Conservation (phyloP, 1,140 invertebrate species). For the Aphelenchoides fujianensis region DNA sequence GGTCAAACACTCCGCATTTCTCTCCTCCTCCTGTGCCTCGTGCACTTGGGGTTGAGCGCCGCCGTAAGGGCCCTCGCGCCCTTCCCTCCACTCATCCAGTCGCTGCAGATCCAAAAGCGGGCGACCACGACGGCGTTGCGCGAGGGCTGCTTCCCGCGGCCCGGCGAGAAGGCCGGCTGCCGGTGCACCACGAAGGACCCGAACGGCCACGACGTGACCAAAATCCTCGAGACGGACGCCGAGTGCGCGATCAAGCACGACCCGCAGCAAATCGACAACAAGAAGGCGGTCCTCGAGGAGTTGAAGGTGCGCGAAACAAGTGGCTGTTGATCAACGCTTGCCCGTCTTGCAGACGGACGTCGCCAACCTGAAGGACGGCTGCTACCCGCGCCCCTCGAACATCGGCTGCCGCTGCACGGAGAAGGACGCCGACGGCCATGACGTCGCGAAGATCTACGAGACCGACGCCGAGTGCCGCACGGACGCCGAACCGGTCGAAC, state of each 20-base stretch:
- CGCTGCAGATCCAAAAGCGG: background rate
- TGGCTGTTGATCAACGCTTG: background rate
- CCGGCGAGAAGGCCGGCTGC: constrained; percentile 21
- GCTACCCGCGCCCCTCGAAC: constrained; percentile 19
- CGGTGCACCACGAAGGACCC: constrained; percentile 24
- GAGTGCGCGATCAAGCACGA: constrained; percentile 8
- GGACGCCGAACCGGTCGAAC: constrained; percentile 6
- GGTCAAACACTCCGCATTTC: background rate
- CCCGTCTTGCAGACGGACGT: background rate
- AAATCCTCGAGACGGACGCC: background rate
- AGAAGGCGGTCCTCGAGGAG: constrained; percentile 17
- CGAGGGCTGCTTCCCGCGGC: constrained; percentile 45
- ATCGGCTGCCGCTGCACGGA: constrained; percentile 44
- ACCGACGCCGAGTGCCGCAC: constrained; percentile 36
- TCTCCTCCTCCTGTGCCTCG: background rate
- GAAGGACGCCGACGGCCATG: constrained; percentile 40
- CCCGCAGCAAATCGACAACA: constrained; percentile 2
- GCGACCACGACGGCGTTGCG: constrained; percentile 24
- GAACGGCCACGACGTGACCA: constrained; percentile 16
- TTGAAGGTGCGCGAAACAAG: constrained; percentile 19
- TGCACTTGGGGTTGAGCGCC: background rate
- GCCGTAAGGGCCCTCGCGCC: background rate
- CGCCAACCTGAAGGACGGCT: constrained; percentile 18
- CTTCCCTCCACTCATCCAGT: background rate
- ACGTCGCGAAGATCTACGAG: constrained; percentile 38